Evolutionary conservation across 2,113 vertebrate species (phyloP), one percentile per base, ranked within the genome.

Genomic region (Petrocephalus zakoni): DNA sequence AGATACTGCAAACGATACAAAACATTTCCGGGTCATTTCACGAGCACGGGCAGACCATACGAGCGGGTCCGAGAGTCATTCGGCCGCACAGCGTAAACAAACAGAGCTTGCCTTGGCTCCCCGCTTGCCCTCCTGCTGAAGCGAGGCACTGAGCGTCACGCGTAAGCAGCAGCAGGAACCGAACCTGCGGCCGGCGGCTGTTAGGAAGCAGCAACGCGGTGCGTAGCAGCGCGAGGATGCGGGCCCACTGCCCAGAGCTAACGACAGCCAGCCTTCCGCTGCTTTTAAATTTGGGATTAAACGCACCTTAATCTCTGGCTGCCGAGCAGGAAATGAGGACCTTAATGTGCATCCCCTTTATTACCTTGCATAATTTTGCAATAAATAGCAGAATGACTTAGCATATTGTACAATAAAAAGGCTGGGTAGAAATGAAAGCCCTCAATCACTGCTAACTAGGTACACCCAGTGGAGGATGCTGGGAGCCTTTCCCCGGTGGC

Each of bases 331-430:
- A 55, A 53, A 9, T 19, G 51, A 86, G 51, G 84, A 86, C 84
- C 53, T 85, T 85, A 53, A 52, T 85, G n/a, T 53, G 51, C 51
- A 85, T 85, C 17, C 52, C 22, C 51, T 55, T 86, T 53, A 55
- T 86, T 55, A 86, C 51, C 84, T 51, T 49, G 46, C 83, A 53
- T 85, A 53, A 85, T 53, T 56, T 37, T 34, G 85, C 85, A 58
- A 37, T 58, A 58, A 51, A 86, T 51, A 86, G 85, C 85, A 15
- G 22, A 58, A 86, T 21, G 53, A 58, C 55, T 58, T 58, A 29
- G 85, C 85, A 58, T 46, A 42, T 56, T 86, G 85, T 86, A 15
- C 55, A 86, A 46, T 42, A 56, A 37, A 53, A 29, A 53, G 46
- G 49, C 25, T 53, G 15, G 81, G 46, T 83, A 22, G 29, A 85